phyloP scores from a whole-genome alignment of 2,113 vertebrate species.

The Heteronetta atricapilla region DNA sequence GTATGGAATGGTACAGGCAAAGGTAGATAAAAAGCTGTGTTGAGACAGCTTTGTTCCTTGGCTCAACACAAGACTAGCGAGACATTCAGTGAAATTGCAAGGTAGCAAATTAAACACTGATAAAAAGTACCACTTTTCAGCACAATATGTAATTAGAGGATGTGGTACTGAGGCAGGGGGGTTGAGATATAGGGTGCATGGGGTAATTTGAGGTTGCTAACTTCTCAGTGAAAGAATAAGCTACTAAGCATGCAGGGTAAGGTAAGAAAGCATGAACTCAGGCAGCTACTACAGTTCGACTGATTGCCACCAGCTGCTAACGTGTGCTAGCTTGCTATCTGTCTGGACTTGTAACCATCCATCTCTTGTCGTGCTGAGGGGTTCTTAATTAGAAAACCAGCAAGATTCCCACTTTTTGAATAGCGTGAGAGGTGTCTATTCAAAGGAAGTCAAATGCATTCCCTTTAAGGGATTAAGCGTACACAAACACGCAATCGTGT shows the following conservation, averaged over 20 bases:
- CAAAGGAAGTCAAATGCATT: not conserved
- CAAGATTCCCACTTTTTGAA: not conserved
- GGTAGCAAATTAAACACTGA: not conserved
- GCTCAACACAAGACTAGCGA: not conserved
- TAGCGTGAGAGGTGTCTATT: not conserved
- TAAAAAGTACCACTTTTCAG: not conserved
- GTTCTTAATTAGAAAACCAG: not conserved
- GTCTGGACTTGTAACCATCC: not conserved
- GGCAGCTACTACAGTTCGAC: not conserved
- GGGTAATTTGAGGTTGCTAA: not conserved
- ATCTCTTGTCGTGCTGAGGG: not conserved
- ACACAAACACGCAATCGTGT: accelerated
- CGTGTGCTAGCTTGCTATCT: not conserved
- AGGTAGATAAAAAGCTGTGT: not conserved
- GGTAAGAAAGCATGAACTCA: not conserved
- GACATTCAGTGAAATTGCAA: not conserved
- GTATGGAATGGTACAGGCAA: not conserved
- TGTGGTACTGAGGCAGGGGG: accelerated
- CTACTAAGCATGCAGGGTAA: not conserved
- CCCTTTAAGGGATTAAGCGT: not conserved
- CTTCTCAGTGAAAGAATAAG: not conserved
- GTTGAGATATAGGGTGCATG: not conserved
- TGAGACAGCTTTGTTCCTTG: conserved; percentile 1
- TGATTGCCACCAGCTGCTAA: not conserved
- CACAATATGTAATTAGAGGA: not conserved